phyloP scores from a whole-genome alignment of 2,888 invertebrate genomes.

The Platerodrilus igneus region DNA sequence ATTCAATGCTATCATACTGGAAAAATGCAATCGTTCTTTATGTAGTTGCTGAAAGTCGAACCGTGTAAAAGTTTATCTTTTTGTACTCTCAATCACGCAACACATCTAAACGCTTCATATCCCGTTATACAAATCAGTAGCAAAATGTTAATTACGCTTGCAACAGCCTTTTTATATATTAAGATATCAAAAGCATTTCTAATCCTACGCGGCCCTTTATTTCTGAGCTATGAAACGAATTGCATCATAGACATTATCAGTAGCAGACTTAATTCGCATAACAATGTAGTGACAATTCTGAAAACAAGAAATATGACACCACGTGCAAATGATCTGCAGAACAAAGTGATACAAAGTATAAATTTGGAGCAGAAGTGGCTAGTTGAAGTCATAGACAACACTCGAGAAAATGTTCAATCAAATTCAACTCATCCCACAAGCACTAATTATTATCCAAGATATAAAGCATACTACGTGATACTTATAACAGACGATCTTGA shows the following conservation, averaged over 20 bases:
- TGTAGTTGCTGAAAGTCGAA: too few relatives aligned
- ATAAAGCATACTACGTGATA: constrained; percentile 18
- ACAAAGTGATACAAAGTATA: constrained; percentile 6
- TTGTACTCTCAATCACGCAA: too few relatives aligned
- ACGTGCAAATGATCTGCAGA: constrained; percentile 7
- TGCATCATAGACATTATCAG: constrained; percentile 16
- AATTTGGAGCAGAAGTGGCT: constrained; percentile 11
- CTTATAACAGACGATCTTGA: constrained; percentile 19
- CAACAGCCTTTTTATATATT: too few relatives aligned
- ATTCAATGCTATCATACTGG: too few relatives aligned
- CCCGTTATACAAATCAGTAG: too few relatives aligned
- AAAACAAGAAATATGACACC: constrained; percentile 11
- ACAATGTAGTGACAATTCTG: constrained; percentile 19
- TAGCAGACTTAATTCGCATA: constrained; percentile 9
- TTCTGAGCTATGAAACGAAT: constrained; percentile 11
- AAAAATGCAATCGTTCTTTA: too few relatives aligned
- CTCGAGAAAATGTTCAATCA: constrained; percentile 12
- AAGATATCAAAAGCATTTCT: too few relatives aligned
- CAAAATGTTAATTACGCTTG: too few relatives aligned
- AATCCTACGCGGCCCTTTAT: constrained; percentile 14
- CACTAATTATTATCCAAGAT: constrained; percentile 12
- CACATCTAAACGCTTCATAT: too few relatives aligned
- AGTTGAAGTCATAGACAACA: constrained; percentile 12
- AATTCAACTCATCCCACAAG: constrained; percentile 11
- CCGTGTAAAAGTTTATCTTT: too few relatives aligned